phyloP scores from a whole-genome alignment of 2,113 vertebrate species.

The Tachysurus vachellii region DNA sequence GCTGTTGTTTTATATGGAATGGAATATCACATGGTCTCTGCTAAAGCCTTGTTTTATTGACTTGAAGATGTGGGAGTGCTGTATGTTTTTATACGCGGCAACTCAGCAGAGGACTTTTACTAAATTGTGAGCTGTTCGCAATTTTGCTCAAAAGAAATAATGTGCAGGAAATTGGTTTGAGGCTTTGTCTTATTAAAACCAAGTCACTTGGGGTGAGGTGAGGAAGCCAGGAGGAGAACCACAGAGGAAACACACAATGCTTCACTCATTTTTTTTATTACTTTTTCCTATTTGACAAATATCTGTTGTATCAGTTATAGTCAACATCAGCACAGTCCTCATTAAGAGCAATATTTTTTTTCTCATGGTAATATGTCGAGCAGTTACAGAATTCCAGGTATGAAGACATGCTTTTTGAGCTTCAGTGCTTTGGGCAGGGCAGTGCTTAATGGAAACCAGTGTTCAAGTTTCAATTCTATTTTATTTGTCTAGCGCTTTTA shows the following conservation, averaged over 20 bases:
- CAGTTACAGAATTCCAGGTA: not conserved
- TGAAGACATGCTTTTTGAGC: not conserved
- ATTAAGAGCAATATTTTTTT: slow-evolving; percentile 9
- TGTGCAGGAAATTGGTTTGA: slow-evolving; percentile 19
- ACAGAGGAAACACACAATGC: not conserved
- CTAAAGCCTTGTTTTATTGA: slow-evolving; percentile 38
- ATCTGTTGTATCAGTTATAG: not conserved
- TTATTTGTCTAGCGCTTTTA: too few species aligned
- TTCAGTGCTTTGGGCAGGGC: not conserved
- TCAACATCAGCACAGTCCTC: slow-evolving; percentile 28
- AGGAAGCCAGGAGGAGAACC: slow-evolving; percentile 9
- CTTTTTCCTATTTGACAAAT: not conserved
- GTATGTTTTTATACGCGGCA: slow-evolving; percentile 15
- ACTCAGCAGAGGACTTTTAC: slow-evolving; percentile 4
- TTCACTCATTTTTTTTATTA: slow-evolving; percentile 8
- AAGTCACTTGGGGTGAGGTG: slow-evolving; percentile 23
- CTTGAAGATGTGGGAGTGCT: slow-evolving; percentile 8
- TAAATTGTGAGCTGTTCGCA: slow-evolving; percentile 34
- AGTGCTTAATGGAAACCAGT: slow-evolving; percentile 10
- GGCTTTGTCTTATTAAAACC: slow-evolving; percentile 41
- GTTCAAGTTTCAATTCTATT: not conserved
- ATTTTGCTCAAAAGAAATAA: slow-evolving; percentile 33
- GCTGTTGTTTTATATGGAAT: slow-evolving; percentile 9
- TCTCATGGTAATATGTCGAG: slow-evolving; percentile 10
- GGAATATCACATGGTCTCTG: slow-evolving; percentile 29